These are phyloP conservation scores for Acanthurus leucopareius DNA, from an alignment of 2,797 vertebrate species.

Conservation along the genomic window DNA sequence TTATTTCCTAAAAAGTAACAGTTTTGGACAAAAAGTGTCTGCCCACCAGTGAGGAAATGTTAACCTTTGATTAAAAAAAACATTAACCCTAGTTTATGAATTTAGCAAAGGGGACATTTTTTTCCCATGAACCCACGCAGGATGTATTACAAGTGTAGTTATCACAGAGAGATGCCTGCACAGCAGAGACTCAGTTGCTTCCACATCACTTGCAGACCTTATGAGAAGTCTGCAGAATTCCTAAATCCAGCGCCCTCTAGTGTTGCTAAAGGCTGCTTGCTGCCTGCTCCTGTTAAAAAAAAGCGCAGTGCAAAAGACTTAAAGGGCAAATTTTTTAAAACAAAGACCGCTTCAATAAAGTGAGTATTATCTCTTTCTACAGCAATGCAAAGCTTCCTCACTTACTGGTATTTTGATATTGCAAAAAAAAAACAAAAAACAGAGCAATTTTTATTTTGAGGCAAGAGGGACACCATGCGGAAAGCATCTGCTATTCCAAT, in stretches of 20 bases:
- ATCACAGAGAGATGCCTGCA: too few species aligned
- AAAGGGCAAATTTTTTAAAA: not conserved
- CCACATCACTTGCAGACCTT: not conserved
- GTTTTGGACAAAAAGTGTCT: too few species aligned
- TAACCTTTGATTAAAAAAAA: too few species aligned
- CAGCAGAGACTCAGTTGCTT: too few species aligned
- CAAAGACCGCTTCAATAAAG: not conserved
- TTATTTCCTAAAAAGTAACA: too few species aligned
- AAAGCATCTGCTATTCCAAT: conserved; percentile 28
- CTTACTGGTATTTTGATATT: not conserved
- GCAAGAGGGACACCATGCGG: conserved; percentile 71
- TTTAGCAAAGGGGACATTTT: too few species aligned
- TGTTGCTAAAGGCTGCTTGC: not conserved
- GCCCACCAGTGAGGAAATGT: too few species aligned
- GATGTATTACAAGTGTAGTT: too few species aligned
- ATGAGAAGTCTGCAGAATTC: not conserved
- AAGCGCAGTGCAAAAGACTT: not conserved
- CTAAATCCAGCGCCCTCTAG: not conserved
- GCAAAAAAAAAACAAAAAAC: not conserved
- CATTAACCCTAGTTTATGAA: too few species aligned
- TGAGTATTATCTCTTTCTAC: too few species aligned
- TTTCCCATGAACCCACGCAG: too few species aligned
- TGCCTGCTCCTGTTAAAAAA: not conserved
- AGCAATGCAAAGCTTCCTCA: not conserved
- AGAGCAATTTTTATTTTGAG: conserved; percentile 26